Evolutionary conservation across 2,797 vertebrate genomes (phyloP), one percentile per base, ranked within the genome.

Genomic region (Parauchenoglanis ngamensis): DNA sequence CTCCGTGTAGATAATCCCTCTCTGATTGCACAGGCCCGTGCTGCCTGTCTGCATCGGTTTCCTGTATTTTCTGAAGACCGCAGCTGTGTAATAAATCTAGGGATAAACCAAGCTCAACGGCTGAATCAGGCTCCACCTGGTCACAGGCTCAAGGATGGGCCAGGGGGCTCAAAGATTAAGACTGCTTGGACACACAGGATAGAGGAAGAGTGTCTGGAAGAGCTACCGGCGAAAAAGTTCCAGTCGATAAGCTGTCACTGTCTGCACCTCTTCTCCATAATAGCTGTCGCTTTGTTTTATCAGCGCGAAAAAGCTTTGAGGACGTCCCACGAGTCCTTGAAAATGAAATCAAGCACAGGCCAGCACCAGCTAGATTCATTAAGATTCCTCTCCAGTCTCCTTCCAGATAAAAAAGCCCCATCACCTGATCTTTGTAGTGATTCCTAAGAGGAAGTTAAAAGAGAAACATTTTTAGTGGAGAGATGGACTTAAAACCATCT

Each of bases 21-120:
- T 86, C 72, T 86, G 87, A 88, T 88, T 88, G 80, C 81, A 40
- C 63, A 57, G 61, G 49, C 75, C 57, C 12, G 19, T 76, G 80
- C 87, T 83, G 70, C 80, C 84, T 68, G 83, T 65, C 76, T 88
- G 54, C 28, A 40, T 84, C n/a, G 54, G 49, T 59, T 57, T 83
- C 72, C 70, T 35, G 46, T 82, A 68, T 86, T 85, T 88, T 67
- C 84, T 19, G 23, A 80, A 85, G 72, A 40, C 68, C 85, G 67
- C 85, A 89, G 88, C 88, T 89, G 85, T 85, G 85, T 86, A 89
- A 87, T 89, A 89, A 89, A 84, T 59, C 88, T 57, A 44, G 67
- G 82, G 84, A 86, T 86, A 87, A 87, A 73, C 85, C 61, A n/a
- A 57, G 85, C 85, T 89, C 85, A 80, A 57, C 4, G 31, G 23